Evolutionary conservation across 2,888 invertebrate species (phyloP), one percentile per base, ranked within the genome.

Genomic region (Heteromurus nitidus): DNA sequence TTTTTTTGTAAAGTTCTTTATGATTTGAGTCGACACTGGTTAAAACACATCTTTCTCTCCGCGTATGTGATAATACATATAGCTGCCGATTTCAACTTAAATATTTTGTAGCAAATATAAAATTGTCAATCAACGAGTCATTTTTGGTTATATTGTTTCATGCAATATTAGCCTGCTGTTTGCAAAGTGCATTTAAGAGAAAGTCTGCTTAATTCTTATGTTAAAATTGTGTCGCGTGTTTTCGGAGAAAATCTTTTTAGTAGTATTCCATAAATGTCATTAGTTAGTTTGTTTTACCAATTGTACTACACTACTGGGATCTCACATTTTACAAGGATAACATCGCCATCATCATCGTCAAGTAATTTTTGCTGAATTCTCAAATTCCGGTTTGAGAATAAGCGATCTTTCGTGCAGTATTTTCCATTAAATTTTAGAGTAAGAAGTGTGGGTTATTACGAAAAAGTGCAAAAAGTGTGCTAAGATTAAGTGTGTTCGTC

Each of bases 401-500:
- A 44, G 53, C 62, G 77, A 62, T 64, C 60, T 69, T n/a, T 69
- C 70, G 77, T 70, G 69, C 77, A 77, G 77, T 77, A 77, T 77
- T 77, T 11, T 60, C 50, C 36, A 68, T 47, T 47, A 36, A 58
- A 13, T 16, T 65, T 58, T 53, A 24, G 58, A 55, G 53, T n/a
- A n/a, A n/a, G n/a, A 31, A 28, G 30, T 31, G 62, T 58, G 65
- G 18, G 50, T 67, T 47, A 20, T 60, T 47, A 26, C 44, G 20
- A 22, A 5, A 22, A n/a, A 3, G 30, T 31, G 3, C 28, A 42
- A 13, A 36, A 9, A 64, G 64, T 64, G 20, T 36, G 20, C 3
- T 47, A 1, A 20, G 28, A 31, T 24, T 16, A 58, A 67, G 44
- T 5, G 55, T n/a, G 47, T 18, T 65, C 53, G 79, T 72, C 72